These are phyloP conservation scores for Eupithecia inturbata DNA, from an alignment of 2,888 invertebrate genomes.

Conservation along the genomic window DNA sequence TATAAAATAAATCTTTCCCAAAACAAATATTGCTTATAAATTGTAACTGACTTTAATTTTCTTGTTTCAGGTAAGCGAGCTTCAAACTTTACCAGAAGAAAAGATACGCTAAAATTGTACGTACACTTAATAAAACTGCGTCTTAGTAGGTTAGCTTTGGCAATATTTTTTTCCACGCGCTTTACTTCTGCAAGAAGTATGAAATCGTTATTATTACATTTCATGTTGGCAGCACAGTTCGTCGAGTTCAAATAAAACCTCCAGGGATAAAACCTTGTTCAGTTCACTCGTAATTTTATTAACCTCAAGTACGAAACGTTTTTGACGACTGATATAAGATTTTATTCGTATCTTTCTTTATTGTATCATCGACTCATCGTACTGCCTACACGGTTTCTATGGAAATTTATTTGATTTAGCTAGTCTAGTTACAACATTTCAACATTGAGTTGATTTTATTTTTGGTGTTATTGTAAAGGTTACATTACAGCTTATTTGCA, in stretches of 20 bases:
- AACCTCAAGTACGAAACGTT: conserved; percentile 15
- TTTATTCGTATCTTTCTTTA: conserved; percentile 1
- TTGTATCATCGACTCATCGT: conserved; percentile 6
- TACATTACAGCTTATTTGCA: too few species aligned
- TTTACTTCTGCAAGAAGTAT: background rate
- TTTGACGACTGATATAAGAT: conserved; percentile 16
- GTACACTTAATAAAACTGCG: background rate
- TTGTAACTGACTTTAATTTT: background rate
- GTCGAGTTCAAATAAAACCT: conserved; percentile 11
- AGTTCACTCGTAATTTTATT: conserved; percentile 13
- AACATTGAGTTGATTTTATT: background rate
- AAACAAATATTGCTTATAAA: too few species aligned
- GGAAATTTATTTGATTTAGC: conserved; percentile 17
- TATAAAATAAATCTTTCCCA: too few species aligned
- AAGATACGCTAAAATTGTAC: background rate
- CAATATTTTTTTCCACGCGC: background rate
- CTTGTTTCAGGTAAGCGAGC: conserved; percentile 34
- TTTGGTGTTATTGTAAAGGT: too few species aligned
- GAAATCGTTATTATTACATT: conserved; percentile 4
- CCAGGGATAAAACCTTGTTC: conserved; percentile 7
- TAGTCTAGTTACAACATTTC: background rate
- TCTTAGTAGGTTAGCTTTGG: background rate
- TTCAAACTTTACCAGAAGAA: conserved; percentile 10
- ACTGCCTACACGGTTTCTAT: conserved; percentile 41
- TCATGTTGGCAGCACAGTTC: conserved; percentile 8